Conservation (phyloP, 2,888 invertebrate species). For the Leistus spinibarbis region DNA sequence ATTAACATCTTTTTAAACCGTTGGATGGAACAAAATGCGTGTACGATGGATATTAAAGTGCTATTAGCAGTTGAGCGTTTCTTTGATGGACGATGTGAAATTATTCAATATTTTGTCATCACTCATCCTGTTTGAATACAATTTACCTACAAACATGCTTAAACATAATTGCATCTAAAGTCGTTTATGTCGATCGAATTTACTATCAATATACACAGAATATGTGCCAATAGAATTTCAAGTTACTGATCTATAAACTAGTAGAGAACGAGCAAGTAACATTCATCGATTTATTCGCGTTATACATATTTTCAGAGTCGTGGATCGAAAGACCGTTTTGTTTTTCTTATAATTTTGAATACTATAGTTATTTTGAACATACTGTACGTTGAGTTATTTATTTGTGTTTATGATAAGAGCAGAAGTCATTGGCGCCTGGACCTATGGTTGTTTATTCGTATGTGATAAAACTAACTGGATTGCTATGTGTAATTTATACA, state of each 20-base stretch:
- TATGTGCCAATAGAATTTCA: background rate
- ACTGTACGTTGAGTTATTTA: too few species aligned
- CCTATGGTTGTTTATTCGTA: too few species aligned
- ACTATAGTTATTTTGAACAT: too few species aligned
- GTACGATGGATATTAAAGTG: slow-evolving; percentile 12
- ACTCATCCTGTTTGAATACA: background rate
- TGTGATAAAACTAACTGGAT: too few species aligned
- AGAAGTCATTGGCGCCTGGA: too few species aligned
- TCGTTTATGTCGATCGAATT: background rate
- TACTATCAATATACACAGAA: background rate
- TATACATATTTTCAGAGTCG: too few species aligned
- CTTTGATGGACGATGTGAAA: background rate
- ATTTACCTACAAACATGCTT: background rate
- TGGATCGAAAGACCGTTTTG: too few species aligned
- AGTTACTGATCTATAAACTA: background rate
- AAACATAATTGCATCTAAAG: background rate
- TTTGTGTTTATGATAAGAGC: too few species aligned
- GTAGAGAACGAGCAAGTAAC: too few species aligned
- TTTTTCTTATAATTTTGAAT: too few species aligned
- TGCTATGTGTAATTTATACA: too few species aligned
- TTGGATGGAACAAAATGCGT: background rate
- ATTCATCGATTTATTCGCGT: too few species aligned
- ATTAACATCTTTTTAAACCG: slow-evolving; percentile 14
- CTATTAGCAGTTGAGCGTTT: slow-evolving; percentile 10
- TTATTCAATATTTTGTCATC: background rate